Evolutionary conservation across 92 coral and sea anemone genomes (phyloP), one percentile per base, ranked within the genome.

Genomic region (Porites divaricata): DNA sequence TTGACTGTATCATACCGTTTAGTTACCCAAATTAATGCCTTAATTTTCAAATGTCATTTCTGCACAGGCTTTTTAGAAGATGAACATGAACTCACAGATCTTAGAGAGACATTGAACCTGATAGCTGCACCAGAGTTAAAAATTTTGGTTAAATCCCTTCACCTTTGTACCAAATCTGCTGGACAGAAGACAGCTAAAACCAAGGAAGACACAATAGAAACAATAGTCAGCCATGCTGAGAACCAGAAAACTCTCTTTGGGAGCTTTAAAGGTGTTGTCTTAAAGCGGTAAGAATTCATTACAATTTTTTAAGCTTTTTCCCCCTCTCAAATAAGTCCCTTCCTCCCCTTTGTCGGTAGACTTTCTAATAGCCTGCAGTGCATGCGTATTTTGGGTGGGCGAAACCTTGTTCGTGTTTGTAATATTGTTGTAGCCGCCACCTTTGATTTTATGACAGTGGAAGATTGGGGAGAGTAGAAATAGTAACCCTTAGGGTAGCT

Each of bases 161-260:
- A 96, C 72, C 86, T 96, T 69, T 26, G 45, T 35, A 35, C 87
- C 17, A 83, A 81, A 53, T 77, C 87, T 48, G 10, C 81, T 78
- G 24, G 84, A 1, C 81, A 78, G 68, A 94, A 93, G 61, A 90
- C 90, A 79, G 89, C 45, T 35, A 35, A 89, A 5, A 89, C 89
- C 75, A 92, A 81, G 70, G 95, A 96, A 76, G 91, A 87, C 22
- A 15, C 67, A 1, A 83, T 93, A 25, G 87, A 93, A 2, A 74
- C 93, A 4, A 74, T 96, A 15, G 75, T 96, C 3, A 81, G 76
- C 28, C 95, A 91, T 74, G 93, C 93, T 8, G 80, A 72, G 56
- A 92, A 89, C 28, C 99, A 96, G 79, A 83, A 92, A 62, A 92
- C 98, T 19, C 73, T 96, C 76, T 92, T 96, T 91, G 96, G 98